phyloP scores from a whole-genome alignment of 2,888 invertebrate genomes.

The Acleris cristana region DNA sequence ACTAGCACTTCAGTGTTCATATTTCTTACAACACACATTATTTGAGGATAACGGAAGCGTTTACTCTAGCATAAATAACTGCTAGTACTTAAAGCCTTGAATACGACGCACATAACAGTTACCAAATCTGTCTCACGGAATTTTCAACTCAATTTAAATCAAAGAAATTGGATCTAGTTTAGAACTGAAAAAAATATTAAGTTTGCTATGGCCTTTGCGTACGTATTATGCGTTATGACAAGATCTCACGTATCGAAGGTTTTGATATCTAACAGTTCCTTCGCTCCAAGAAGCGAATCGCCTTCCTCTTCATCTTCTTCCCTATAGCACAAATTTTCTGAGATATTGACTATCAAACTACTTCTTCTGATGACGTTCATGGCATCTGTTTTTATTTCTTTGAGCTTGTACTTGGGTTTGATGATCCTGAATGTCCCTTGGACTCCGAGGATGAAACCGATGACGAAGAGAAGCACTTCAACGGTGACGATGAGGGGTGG shows the following conservation, averaged over 20 bases:
- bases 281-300: constrained; percentile 61
- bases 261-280: constrained; percentile 57
- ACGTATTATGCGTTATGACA: not conserved
- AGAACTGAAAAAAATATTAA: not conserved
- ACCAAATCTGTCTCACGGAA: no score
- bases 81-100: constrained; percentile 1
- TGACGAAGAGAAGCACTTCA: constrained; percentile 69
- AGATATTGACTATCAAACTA: constrained; percentile 56
- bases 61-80: not conserved
- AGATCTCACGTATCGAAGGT: constrained; percentile 45
- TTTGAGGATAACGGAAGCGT: not conserved
- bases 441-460: constrained; percentile 73
- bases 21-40: not conserved
- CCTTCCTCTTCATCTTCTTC: constrained; percentile 67
- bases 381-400: constrained; percentile 47
- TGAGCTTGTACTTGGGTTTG: constrained; percentile 64
- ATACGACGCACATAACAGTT: not conserved
- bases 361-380: constrained; percentile 50
- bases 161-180: no score
- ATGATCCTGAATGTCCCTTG: constrained; percentile 64
- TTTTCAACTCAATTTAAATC: no score
- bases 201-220: not conserved
- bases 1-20: not conserved
- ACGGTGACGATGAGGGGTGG: constrained; percentile 77
- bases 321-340: constrained; percentile 58